Base-by-base conservation (phyloP, 2,113 vertebrate species). In the Tupaia tana region DNA sequence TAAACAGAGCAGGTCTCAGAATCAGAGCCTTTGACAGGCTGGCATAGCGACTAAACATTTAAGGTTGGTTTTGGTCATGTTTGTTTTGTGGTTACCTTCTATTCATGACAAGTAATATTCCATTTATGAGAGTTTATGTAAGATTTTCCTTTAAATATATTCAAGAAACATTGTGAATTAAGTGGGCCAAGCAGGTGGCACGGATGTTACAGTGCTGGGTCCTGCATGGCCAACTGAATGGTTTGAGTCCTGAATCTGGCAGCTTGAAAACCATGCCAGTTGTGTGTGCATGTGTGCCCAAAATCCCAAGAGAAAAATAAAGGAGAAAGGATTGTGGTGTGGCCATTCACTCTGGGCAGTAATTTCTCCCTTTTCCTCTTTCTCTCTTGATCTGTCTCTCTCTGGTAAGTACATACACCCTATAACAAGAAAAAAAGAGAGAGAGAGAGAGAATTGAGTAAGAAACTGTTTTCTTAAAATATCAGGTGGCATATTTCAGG, bases 91-190 rank as follows among this genome's bases (percentile, higher is more conserved):
- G 15, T 66, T 93, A 61, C 70, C 61, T 54, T 86, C 58, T 83
- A 29, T 77, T 87, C 79, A 74, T 61, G 67, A 29, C 34, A 87
- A 93, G 20, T 34, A 22, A 56, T 66, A 63, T 43, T 91, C 59
- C 11, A 69, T 86, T 91, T 74, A 27, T 89, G 27, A 69, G 15
- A 58, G 10, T 73, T 86, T 83, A 58, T 75, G 52, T 31, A 52
- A 83, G 29, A 31, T 90, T 87, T 96, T 34, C 59, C 25, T 83
- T 86, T 84, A 86, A 77, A 73, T 69, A 67, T 11, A 66, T 77
- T 75, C 90, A 79, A 87, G 77, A 70, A 82, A 92, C 54, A 75
- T 20, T 34, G n/a, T 92, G 27, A 89, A 58, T 59, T 80, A 34
- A 83, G 31, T 69, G 43, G 43, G 43, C 43, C 43, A 4, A 43